These are phyloP conservation scores for Paratrypauchen microcephalus DNA, from an alignment of 2,797 vertebrate species.

Conservation along the genomic window DNA sequence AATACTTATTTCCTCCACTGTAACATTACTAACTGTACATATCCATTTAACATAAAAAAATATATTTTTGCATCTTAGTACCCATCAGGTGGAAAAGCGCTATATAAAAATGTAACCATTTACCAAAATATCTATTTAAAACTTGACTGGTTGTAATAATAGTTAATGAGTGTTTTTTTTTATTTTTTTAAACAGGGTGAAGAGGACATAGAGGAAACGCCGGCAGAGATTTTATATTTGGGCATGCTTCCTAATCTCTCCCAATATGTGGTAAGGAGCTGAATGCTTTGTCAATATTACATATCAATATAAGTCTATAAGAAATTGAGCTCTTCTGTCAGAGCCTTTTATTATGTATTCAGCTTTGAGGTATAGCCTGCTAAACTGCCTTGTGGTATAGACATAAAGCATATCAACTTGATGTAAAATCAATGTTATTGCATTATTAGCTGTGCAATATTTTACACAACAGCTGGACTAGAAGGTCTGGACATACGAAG, in stretches of 20 bases:
- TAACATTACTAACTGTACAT: too few relatives aligned
- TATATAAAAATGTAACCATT: too few relatives aligned
- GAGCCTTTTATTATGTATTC: not conserved
- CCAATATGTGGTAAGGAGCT: slow-evolving; percentile 89
- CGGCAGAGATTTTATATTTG: slow-evolving; percentile 88
- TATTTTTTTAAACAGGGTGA: slow-evolving; percentile 79
- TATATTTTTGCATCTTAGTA: too few relatives aligned
- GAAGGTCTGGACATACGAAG: not conserved
- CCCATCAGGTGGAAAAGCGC: too few relatives aligned
- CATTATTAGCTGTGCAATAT: not conserved
- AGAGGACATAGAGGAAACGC: slow-evolving; percentile 90
- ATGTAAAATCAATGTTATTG: not conserved
- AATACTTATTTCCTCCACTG: too few relatives aligned
- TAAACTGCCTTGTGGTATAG: too few relatives aligned
- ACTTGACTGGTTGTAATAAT: not conserved
- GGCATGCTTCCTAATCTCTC: slow-evolving; percentile 93
- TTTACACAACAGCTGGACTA: too few relatives aligned
- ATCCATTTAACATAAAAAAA: too few relatives aligned
- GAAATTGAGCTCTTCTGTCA: not conserved
- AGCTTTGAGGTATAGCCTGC: too few relatives aligned
- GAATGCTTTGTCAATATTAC: not conserved
- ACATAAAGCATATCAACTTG: not conserved
- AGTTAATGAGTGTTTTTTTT: not conserved
- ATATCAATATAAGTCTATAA: not conserved
- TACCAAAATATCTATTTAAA: too few relatives aligned